phyloP scores from a whole-genome alignment of 2,113 vertebrate genomes.

The Pseudopodoces humilis region DNA sequence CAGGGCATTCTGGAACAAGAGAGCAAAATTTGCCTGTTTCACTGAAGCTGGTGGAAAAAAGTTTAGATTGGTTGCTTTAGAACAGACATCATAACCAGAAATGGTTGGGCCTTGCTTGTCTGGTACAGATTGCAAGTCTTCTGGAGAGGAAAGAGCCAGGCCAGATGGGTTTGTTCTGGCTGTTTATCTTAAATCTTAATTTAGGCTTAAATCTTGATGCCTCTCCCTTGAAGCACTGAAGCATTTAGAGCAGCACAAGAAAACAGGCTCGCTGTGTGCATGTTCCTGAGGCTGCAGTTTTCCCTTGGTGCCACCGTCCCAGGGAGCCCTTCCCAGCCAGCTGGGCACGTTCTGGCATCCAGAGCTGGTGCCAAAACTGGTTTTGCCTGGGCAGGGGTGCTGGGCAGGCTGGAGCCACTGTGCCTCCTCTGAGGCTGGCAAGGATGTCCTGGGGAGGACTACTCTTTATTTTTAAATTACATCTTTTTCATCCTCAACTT shows the following conservation, averaged over 20 bases:
- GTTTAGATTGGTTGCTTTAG: background rate
- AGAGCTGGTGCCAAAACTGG: background rate
- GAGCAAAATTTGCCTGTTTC: background rate
- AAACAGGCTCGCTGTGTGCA: background rate
- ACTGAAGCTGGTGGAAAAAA: background rate
- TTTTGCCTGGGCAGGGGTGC: conserved; percentile 40
- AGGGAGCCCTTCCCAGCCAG: conserved; percentile 2
- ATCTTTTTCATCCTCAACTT: background rate
- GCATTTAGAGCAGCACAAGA: background rate
- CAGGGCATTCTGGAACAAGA: background rate
- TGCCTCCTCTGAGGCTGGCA: background rate
- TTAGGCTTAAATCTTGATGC: background rate
- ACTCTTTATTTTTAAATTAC: background rate
- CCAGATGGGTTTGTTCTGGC: background rate
- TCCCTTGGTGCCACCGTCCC: background rate
- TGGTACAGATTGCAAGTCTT: background rate
- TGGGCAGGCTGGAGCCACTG: conserved; percentile 7
- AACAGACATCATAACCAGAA: background rate
- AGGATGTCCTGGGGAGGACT: background rate
- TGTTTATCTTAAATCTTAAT: background rate
- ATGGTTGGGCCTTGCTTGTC: background rate
- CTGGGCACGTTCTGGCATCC: conserved; percentile 21
- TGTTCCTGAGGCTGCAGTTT: conserved; percentile 37
- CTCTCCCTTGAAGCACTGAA: background rate
- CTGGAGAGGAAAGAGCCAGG: background rate